A percentile compares a stretch with the other conserved stretches of the same genome.
Evolutionary conservation across 1,140 invertebrate species (phyloP).

Genomic region (Calephelis virginiensis): DNA sequence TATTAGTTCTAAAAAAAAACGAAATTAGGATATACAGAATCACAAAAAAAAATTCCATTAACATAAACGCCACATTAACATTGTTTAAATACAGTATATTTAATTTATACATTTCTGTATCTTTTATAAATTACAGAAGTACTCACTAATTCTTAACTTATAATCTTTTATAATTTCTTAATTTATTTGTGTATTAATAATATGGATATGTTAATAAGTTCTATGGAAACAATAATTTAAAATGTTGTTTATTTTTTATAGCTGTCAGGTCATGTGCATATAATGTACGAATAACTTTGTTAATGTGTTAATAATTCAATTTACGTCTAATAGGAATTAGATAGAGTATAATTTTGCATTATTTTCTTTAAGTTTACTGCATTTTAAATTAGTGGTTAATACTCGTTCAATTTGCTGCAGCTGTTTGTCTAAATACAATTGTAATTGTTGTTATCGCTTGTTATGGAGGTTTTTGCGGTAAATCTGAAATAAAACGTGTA

Average conservation of each 20-base stretch:
- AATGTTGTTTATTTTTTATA: not conserved
- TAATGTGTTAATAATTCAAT: not conserved
- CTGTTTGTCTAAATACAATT: conserved; percentile 30
- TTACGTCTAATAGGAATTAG: not conserved
- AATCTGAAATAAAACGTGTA: conserved; percentile 1
- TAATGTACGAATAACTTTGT: conserved; percentile 2
- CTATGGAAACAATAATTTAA: not conserved
- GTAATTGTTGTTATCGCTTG: conserved; percentile 1
- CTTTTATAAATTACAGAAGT: no score
- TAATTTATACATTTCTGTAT: no score
- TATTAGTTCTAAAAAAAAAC: no score
- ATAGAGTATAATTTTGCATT: not conserved
- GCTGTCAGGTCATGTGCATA: not conserved
- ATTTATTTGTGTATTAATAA: no score
- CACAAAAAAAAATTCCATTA: no score
- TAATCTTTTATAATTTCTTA: no score
- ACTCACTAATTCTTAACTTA: no score
- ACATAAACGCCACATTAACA: no score
- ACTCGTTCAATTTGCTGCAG: conserved; percentile 35
- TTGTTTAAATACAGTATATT: no score
- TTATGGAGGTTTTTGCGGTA: conserved; percentile 9
- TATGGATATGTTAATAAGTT: no score
- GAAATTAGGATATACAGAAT: no score
- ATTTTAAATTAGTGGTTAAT: conserved; percentile 17
- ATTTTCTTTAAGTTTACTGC: not conserved